Base-by-base conservation (phyloP, 2,888 invertebrate species). In the Ctenicera cuprea region DNA sequence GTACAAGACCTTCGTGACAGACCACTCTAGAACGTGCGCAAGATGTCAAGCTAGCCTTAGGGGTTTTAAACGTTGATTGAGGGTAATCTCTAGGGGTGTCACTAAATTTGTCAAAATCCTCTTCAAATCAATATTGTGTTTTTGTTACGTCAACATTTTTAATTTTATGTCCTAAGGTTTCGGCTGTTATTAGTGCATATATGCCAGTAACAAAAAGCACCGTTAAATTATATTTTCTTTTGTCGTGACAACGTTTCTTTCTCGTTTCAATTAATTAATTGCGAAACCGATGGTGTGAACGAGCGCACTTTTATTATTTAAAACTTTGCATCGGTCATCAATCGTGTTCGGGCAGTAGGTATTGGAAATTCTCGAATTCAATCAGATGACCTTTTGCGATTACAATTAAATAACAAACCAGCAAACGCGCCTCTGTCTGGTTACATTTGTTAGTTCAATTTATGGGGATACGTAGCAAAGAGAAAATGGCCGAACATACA, bases 21-120 rank as follows among this genome's bases (percentile, higher is more conserved):
- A 57, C 57, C 43, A 67, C 43, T 59, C 20, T 41, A 43, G 57
- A 57, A 43, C 57, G 38, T 41, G 43, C 48, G 20, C 14, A 43
- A 54, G 67, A 54, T 57, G 67, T 67, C 67, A 67, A 57, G 67
- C 30, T 38, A 12, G 30, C 57, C 43, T 37, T 26, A 9, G 38
- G 54, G 67, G 30, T 30, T 54, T 67, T 43, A 37, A 57, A 30
- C 57, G 38, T 11, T 67, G 54, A 67, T 67, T 67, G 41, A 57
- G 59, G 37, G 41, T 8, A 20, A 41, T 57, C 26, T 41, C 38
- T 18, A 30, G 11, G 18, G 8, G 37, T 37, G 22, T 37, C 57
- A 67, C 57, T 57, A 67, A 57, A 57, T 65, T 65, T 65, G 37
- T 14, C 48, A 54, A n/a, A 30, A 45, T 18, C 8, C 18, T 45